These are phyloP conservation scores for Himalopsyche japonica DNA, from an alignment of 2,888 invertebrate species.

Conservation along the genomic window DNA sequence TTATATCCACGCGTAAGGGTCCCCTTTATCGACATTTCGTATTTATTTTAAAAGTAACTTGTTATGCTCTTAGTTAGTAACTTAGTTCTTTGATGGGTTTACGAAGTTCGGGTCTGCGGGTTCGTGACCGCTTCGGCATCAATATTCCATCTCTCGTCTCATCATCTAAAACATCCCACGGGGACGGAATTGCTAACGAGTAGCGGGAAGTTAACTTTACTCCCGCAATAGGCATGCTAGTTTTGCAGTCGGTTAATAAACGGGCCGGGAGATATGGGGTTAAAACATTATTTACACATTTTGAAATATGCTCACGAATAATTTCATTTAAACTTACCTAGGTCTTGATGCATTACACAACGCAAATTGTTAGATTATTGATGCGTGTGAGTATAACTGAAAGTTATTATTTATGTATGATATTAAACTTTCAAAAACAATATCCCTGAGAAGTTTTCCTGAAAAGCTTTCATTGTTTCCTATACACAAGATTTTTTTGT, in stretches of 20 bases:
- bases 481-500: too few relatives aligned
- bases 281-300: background rate
- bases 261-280: background rate
- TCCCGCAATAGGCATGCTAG: background rate
- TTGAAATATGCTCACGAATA: too few relatives aligned
- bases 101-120: background rate
- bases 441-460: too few relatives aligned
- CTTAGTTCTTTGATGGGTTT: background rate
- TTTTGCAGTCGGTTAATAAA: background rate
- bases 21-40: background rate
- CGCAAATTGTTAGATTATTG: too few relatives aligned
- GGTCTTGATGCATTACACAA: too few relatives aligned
- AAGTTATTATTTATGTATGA: too few relatives aligned
- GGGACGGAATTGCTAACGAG: background rate
- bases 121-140: background rate
- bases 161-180: constrained; percentile 1
- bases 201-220: background rate
- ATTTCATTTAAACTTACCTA: too few relatives aligned
- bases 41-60: background rate
- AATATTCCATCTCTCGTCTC: constrained; percentile 1
- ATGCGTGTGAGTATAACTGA: too few relatives aligned
- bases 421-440: too few relatives aligned
- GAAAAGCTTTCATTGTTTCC: too few relatives aligned
- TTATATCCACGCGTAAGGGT: background rate
- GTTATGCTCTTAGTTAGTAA: background rate